A percentile compares a stretch with the other conserved stretches of the same genome.
Conservation (phyloP, 1,140 invertebrate genomes). For the Cydia splendana region DNA sequence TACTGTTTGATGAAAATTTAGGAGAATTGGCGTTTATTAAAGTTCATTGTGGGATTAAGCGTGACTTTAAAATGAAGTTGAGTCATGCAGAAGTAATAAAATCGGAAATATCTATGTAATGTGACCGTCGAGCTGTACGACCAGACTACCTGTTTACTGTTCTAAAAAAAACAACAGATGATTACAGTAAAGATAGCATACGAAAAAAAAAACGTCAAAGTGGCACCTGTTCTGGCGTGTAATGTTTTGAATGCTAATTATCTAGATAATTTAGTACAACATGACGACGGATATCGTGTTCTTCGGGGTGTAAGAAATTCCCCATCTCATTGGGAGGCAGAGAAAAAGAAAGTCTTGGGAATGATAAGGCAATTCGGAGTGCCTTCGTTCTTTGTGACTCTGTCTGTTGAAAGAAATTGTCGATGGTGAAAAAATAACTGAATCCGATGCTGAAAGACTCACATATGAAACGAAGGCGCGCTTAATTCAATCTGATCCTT, state of each 20-base stretch:
- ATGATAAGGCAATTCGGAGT: slow-evolving; percentile 30
- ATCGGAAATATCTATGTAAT: slow-evolving; percentile 17
- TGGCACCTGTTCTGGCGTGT: not conserved
- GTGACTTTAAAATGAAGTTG: slow-evolving; percentile 11
- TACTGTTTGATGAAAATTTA: slow-evolving; percentile 12
- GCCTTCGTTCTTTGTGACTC: slow-evolving; percentile 9
- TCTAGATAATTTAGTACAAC: slow-evolving; percentile 18
- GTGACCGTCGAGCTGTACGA: slow-evolving; percentile 12
- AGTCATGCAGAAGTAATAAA: slow-evolving; percentile 10
- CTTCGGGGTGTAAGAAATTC: slow-evolving; percentile 27
- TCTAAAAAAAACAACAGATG: slow-evolving; percentile 26
- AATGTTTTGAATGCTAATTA: slow-evolving; percentile 4
- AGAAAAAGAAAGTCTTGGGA: slow-evolving; percentile 17
- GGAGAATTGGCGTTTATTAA: slow-evolving; percentile 25
- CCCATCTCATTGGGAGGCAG: slow-evolving; percentile 23
- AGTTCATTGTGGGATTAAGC: slow-evolving; percentile 9
- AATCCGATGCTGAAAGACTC: not conserved
- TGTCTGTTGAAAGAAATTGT: slow-evolving; percentile 8
- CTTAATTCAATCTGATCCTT: slow-evolving; percentile 3
- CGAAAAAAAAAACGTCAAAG: slow-evolving; percentile 16
- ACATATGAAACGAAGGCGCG: slow-evolving; percentile 1
- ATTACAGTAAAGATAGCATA: not conserved
- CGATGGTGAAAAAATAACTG: not conserved
- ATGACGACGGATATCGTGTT: slow-evolving; percentile 22
- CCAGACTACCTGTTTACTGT: slow-evolving; percentile 29